Evolutionary conservation across 2,113 vertebrate species (phyloP).

Genomic region (Takifugu flavidus): DNA sequence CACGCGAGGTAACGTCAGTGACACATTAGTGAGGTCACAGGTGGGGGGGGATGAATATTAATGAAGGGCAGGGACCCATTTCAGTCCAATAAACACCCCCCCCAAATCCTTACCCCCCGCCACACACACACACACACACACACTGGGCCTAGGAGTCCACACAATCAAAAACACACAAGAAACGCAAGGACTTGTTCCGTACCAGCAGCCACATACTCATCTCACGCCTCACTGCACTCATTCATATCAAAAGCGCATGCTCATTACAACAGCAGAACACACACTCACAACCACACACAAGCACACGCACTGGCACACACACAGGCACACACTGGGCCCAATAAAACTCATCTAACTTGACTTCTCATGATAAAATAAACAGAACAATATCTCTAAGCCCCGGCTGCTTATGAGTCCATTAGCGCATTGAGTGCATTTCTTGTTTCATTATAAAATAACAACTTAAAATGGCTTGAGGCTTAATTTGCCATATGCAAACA

Average conservation of each 20-base stretch:
- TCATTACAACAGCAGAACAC: conserved; percentile 61
- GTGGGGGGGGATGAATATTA: conserved; percentile 67
- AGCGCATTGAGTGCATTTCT: conserved; percentile 54
- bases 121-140: conserved; percentile 21
- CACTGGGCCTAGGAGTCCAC: conserved; percentile 31
- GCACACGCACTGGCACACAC: conserved; percentile 25
- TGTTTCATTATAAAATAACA: conserved; percentile 57
- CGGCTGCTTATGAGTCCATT: conserved; percentile 56
- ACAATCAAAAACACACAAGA: conserved; percentile 50
- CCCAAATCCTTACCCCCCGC: background rate
- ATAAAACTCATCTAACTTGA: conserved; percentile 47
- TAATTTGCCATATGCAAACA: conserved; percentile 49
- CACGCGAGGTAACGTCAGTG: conserved; percentile 68
- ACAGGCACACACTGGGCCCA: conserved; percentile 11
- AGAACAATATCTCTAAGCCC: conserved; percentile 50
- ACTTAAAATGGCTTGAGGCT: conserved; percentile 54
- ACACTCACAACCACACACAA: conserved; percentile 40
- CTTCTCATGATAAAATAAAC: conserved; percentile 59
- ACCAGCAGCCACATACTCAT: conserved; percentile 71
- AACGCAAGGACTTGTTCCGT: conserved; percentile 71
- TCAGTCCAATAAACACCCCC: conserved; percentile 62
- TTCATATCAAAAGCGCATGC: conserved; percentile 71
- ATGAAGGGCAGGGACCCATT: conserved; percentile 74
- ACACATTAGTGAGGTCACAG: conserved; percentile 57
- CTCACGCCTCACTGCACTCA: conserved; percentile 70